phyloP scores from a whole-genome alignment of 2,888 invertebrate species.

The Apodemia mormo region DNA sequence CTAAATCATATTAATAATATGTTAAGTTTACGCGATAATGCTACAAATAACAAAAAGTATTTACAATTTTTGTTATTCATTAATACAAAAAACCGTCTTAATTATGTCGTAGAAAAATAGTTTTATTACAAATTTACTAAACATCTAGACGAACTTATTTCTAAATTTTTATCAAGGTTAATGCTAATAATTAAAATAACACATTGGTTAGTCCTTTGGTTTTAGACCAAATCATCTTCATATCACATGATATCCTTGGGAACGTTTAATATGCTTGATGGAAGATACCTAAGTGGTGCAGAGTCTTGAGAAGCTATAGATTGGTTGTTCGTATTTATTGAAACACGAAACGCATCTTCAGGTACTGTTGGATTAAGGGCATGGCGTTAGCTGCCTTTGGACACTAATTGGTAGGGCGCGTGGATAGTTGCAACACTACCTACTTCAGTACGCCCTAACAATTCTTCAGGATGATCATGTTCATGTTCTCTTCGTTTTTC shows the following conservation, averaged over 20 bases:
- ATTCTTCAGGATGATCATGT: slow-evolving; percentile 67
- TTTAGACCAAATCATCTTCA: slow-evolving; percentile 71
- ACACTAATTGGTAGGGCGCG: slow-evolving; percentile 60
- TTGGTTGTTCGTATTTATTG: slow-evolving; percentile 40
- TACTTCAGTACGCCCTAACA: slow-evolving; percentile 57
- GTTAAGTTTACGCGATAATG: not conserved
- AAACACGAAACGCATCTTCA: slow-evolving; percentile 41
- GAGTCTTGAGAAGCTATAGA: slow-evolving; percentile 42
- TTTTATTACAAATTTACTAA: not conserved
- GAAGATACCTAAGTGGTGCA: slow-evolving; percentile 49
- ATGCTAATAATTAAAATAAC: slow-evolving; percentile 8
- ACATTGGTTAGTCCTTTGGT: slow-evolving; percentile 45
- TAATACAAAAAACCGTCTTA: not conserved
- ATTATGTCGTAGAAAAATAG: slow-evolving; percentile 1
- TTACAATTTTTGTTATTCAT: not conserved
- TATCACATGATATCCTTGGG: slow-evolving; percentile 66
- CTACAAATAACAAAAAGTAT: not conserved
- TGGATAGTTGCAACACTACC: slow-evolving; percentile 69
- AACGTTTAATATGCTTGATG: slow-evolving; percentile 49
- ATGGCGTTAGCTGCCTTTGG: slow-evolving; percentile 67
- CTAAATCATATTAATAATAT: not conserved
- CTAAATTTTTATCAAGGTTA: not conserved
- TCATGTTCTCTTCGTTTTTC: slow-evolving; percentile 80
- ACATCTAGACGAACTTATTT: not conserved
- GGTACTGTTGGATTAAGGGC: slow-evolving; percentile 45